Evolutionary conservation across 53 echinoderm and acorn worm genomes (phyloP).

Genomic region (Henricia sp.): DNA sequence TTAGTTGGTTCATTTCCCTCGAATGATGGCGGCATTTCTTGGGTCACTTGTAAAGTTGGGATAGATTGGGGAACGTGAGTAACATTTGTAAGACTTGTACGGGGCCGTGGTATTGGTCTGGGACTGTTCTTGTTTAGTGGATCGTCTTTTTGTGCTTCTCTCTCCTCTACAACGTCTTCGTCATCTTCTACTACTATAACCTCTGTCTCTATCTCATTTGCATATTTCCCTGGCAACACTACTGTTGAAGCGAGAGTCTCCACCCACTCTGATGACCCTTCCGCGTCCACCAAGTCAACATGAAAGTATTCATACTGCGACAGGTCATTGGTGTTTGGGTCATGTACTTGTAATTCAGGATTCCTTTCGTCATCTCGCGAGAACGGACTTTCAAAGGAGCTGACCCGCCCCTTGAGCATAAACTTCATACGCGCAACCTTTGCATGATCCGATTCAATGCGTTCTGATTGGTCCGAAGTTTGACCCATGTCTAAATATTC

Average conservation of each 20-base stretch:
- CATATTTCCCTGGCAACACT: constrained; percentile 24
- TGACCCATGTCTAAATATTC: constrained; percentile 7
- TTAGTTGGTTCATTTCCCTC: neutral
- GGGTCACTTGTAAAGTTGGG: neutral
- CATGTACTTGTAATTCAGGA: constrained; percentile 32
- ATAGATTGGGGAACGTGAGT: neutral
- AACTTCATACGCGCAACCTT: neutral
- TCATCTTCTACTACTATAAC: constrained; percentile 12
- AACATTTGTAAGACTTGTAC: neutral
- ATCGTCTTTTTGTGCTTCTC: neutral
- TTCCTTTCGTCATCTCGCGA: neutral
- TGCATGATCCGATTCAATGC: neutral
- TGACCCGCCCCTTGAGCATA: neutral
- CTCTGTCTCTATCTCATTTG: constrained; percentile 8
- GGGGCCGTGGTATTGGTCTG: constrained; percentile 26
- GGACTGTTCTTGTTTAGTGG: neutral
- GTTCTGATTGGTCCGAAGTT: constrained; percentile 37
- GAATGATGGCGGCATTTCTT: constrained; percentile 22
- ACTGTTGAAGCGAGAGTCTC: constrained; percentile 54
- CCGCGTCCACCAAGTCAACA: neutral
- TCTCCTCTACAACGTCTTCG: constrained; percentile 22
- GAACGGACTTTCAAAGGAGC: neutral
- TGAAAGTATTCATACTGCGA: neutral
- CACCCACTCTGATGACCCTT: constrained; percentile 26
- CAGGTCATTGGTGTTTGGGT: neutral